Evolutionary conservation across 1,140 invertebrate genomes (phyloP), one percentile per base, ranked within the genome.

Genomic region (Calliopsis andreniformis): DNA sequence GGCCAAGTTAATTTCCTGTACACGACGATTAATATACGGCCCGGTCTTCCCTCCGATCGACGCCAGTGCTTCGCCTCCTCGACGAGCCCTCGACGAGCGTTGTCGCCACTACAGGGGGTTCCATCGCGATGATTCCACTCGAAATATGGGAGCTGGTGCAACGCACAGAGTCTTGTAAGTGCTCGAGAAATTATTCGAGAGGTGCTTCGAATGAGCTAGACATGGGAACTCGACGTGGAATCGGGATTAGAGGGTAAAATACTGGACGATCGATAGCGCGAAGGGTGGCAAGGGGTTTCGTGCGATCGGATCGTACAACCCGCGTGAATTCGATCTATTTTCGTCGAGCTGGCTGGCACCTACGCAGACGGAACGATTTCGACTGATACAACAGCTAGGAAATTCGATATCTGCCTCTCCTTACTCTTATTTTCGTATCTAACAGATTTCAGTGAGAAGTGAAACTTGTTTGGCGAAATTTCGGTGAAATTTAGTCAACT

Each of bases 311-410:
- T 84, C 87, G 79, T 87, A 79, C 72, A 83, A 72, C 78, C 73
- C 86, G 87, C 66, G 87, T 83, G 83, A 89, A 89, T 85, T 84
- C 87, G 82, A 89, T 89, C 88, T 86, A 87, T 86, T 88, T 87
- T 82, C 76, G 53, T 71, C 76, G 75, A 80, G 80, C 75, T 53
- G 72, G 23, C 80, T 64, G 79, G 73, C 82, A 84, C 83, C 82
- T 75, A 70, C 51, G 77, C 80, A 70, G 71, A 84, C 76, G 80
- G 62, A 80, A 79, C 53, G 67, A 73, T 67, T 67, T 76, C 69
- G 83, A 67, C 45, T 63, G 69, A 86, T 84, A 80, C 79, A 77
- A 79, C 71, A 59, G 53, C 71, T 76, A 68, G 76, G 87, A 87
- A 89, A 89, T 80, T 81, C 81, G 86, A 89, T 85, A 88, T 86